phyloP scores from a whole-genome alignment of 2,797 vertebrate species.

The Hozukius guyotensis region DNA sequence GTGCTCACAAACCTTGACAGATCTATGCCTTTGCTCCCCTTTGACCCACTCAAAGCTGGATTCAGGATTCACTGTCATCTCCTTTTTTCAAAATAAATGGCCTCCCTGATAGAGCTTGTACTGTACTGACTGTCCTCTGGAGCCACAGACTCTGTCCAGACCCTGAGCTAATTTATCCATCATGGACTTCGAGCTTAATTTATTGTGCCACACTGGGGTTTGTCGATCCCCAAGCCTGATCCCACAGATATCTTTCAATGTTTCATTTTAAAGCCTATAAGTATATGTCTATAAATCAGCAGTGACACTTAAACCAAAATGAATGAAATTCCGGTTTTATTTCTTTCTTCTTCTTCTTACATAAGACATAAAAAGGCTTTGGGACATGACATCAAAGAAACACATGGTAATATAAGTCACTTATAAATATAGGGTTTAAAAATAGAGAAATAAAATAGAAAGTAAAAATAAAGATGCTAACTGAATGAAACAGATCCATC shows the following conservation, averaged over 20 bases:
- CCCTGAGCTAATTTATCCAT: slow-evolving; percentile 12
- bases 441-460: neutral
- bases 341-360: neutral
- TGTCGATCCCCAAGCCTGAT: neutral
- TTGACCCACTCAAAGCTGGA: neutral
- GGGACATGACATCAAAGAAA: neutral
- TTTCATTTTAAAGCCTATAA: neutral
- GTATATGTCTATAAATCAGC: neutral
- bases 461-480: neutral
- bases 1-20: slow-evolving; percentile 2
- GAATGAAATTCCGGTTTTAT: neutral
- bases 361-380: neutral
- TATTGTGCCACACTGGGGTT: neutral
- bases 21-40: neutral
- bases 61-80: slow-evolving; percentile 7
- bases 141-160: slow-evolving; percentile 28
- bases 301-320: neutral
- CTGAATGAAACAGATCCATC: too few relatives aligned
- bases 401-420: neutral
- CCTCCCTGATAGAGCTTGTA: neutral
- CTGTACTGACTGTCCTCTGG: neutral
- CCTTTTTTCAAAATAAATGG: neutral
- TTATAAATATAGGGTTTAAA: neutral
- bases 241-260: slow-evolving; percentile 2
- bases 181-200: slow-evolving; percentile 2